Percentiles rank a stretch among this genome's conserved stretches.
phyloP scores from a whole-genome alignment of 2,113 vertebrate genomes.

The Verasper variegatus region DNA sequence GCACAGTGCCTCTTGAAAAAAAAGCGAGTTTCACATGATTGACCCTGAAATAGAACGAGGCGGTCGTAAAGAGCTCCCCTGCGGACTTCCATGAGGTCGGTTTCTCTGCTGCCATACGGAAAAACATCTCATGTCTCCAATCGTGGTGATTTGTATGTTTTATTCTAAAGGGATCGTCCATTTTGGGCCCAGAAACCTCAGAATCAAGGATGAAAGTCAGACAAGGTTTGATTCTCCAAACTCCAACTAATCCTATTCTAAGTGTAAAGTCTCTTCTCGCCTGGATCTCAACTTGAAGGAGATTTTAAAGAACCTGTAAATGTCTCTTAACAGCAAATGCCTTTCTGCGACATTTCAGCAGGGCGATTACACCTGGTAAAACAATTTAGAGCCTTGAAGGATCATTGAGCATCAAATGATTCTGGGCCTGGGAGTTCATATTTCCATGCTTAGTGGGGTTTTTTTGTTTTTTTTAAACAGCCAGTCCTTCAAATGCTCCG shows the following conservation, averaged over 20 bases:
- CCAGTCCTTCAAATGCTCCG: too few species aligned
- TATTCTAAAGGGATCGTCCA: background rate
- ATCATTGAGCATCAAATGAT: constrained; percentile 60
- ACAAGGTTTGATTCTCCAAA: background rate
- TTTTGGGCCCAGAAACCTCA: background rate
- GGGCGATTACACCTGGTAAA: constrained; percentile 51
- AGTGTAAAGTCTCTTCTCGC: constrained; percentile 20
- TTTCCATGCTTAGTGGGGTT: too few species aligned
- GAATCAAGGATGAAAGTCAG: background rate
- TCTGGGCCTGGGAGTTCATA: constrained; percentile 18
- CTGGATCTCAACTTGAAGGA: constrained; percentile 25
- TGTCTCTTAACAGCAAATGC: constrained; percentile 29
- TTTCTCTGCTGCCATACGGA: background rate
- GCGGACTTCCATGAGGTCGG: too few species aligned
- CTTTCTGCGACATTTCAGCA: constrained; percentile 59
- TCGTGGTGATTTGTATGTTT: constrained; percentile 8
- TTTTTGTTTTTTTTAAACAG: too few species aligned
- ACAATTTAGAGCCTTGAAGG: constrained; percentile 55
- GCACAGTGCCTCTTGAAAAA: constrained; percentile 6
- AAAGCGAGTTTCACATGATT: too few species aligned
- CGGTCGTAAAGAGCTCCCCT: too few species aligned
- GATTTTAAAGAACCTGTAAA: background rate
- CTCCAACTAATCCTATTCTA: background rate
- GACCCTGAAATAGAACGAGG: too few species aligned
- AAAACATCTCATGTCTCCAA: background rate